These are phyloP conservation scores for Parotocinclus haroldoi DNA, from an alignment of 2,797 vertebrate genomes.

Conservation along the genomic window DNA sequence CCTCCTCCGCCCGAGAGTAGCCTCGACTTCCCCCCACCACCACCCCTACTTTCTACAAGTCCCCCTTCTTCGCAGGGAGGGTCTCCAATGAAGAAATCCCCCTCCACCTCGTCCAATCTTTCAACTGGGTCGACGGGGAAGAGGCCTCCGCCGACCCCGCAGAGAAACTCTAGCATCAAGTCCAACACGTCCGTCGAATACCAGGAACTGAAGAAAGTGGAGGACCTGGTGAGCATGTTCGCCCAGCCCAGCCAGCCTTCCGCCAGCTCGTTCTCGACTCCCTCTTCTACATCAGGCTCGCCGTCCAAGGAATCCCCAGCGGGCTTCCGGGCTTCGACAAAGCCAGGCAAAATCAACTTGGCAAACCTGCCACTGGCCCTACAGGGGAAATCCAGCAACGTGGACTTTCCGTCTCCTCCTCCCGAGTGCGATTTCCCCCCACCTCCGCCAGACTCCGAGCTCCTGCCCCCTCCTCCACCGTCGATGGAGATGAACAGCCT, in stretches of 20 bases:
- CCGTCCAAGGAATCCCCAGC: constrained; percentile 75
- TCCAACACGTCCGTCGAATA: constrained; percentile 69
- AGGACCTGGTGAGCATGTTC: constrained; percentile 89
- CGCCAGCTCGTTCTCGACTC: constrained; percentile 58
- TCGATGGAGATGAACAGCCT: constrained; percentile 76
- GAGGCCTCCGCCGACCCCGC: constrained; percentile 87
- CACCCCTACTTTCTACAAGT: constrained; percentile 55
- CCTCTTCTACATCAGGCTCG: constrained; percentile 71
- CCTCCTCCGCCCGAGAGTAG: constrained; percentile 88
- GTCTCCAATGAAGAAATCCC: constrained; percentile 84
- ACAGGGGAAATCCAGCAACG: constrained; percentile 63
- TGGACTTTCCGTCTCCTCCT: constrained; percentile 82
- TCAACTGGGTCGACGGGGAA: constrained; percentile 70
- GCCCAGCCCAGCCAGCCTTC: constrained; percentile 71
- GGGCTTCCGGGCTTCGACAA: constrained; percentile 78
- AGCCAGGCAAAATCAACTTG: constrained; percentile 91
- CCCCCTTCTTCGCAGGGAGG: constrained; percentile 61
- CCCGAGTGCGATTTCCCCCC: constrained; percentile 86
- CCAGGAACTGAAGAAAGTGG: constrained; percentile 86
- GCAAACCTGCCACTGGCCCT: constrained; percentile 80
- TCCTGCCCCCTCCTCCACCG: constrained; percentile 84
- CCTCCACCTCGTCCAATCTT: constrained; percentile 73
- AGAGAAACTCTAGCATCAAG: constrained; percentile 91
- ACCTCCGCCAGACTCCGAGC: constrained; percentile 85
- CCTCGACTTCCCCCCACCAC: constrained; percentile 80